Base-by-base conservation (phyloP, 2,888 invertebrate species). In the Ditula angustiorana region DNA sequence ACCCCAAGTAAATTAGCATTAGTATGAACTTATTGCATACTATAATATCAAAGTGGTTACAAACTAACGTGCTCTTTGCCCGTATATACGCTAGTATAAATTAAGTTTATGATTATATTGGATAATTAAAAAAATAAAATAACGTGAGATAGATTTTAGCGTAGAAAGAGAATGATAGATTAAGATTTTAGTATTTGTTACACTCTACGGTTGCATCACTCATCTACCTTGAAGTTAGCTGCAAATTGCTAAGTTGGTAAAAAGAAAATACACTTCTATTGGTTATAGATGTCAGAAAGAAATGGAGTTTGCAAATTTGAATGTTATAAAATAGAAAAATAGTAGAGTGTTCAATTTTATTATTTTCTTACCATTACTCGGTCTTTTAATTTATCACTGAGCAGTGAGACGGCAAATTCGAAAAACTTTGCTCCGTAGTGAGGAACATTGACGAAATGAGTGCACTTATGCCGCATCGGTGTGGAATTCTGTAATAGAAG, bases 401-500 rank as follows among this genome's bases (percentile, higher is more conserved):
- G 94, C 71, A 98, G 92, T 2, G 96, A 95, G 50, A 97, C 95
- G 5, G 95, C 96, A 78, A 98, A 96, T 82, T 98, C 97, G 75
- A 97, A 96, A 73, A 98, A 94, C 79, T 96, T 96, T 10, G 95
- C 95, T 11, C 97, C 97, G 76, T 95, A 96, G 50, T 95, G 94
- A 0, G 97, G 97, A 67, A 98, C 96, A 82, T 97, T 97, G 65
- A 98, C 93, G 78, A 98, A 96, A 81, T 98, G 97, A 0, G 97
- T 96, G 72, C 96, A 95, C 84, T 98, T 98, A 87, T 98, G 98
- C 21, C 98, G 93, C 96, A 98, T 97, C 1, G 98, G 98, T 16
- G 97, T 96, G 1, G 97, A 96, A 82, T 96, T 97, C 96, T 96
- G 91, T 28, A 93, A 93, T 16, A 23, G 33, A 10, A 24, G 26